A percentile compares a stretch with the other conserved stretches of the same genome.
Evolutionary conservation across 64 coral and sea anemone genomes (phyloP).

Genomic region (Porites australiensis): DNA sequence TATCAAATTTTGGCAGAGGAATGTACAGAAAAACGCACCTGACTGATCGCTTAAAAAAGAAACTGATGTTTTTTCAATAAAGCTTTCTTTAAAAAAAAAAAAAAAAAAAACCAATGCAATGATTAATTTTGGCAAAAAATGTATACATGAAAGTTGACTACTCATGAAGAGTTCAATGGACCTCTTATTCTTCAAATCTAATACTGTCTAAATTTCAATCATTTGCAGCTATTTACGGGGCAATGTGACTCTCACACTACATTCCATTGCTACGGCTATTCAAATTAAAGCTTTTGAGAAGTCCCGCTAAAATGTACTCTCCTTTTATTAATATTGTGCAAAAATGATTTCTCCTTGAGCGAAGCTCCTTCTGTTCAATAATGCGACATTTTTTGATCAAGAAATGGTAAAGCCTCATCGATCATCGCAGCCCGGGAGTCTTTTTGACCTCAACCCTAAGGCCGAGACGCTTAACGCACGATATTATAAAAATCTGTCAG

Average conservation of each 20-base stretch:
- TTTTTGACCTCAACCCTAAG: constrained; percentile 6
- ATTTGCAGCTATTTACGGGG: too few species aligned
- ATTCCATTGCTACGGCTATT: background rate
- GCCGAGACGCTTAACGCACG: constrained; percentile 31
- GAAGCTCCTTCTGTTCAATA: too few species aligned
- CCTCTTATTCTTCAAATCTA: too few species aligned
- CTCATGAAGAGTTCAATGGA: too few species aligned
- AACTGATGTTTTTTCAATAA: background rate
- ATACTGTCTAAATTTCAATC: too few species aligned
- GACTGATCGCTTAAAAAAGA: background rate
- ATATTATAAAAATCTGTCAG: constrained; percentile 48
- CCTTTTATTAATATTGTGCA: background rate
- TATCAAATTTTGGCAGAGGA: constrained; percentile 14
- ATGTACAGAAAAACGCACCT: background rate
- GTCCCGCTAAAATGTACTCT: background rate
- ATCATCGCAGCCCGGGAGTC: constrained; percentile 30
- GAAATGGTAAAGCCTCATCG: constrained; percentile 4
- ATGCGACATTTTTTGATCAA: background rate
- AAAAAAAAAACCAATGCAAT: too few species aligned
- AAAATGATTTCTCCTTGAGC: too few species aligned
- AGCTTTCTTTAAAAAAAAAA: background rate
- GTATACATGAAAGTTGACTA: too few species aligned
- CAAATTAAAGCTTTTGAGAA: background rate
- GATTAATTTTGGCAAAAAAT: too few species aligned
- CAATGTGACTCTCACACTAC: too few species aligned